A percentile compares a stretch with the other conserved stretches of the same genome.
Evolutionary conservation across 1,140 invertebrate genomes (phyloP).

Genomic region (Drosophila kikkawai): DNA sequence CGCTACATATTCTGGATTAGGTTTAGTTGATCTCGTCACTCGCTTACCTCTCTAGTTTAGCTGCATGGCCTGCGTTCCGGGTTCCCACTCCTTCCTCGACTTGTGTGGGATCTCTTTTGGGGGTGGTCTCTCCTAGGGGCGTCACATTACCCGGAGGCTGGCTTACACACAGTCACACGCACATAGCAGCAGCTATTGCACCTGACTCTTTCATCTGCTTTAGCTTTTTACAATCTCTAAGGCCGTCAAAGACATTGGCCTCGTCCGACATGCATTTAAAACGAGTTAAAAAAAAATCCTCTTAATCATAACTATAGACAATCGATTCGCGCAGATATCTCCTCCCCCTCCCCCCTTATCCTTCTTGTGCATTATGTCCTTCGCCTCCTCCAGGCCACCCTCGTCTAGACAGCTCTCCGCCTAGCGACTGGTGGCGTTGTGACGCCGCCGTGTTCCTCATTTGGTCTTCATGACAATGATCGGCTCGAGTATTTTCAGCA

Average conservation of each 20-base stretch:
- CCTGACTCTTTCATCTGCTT: conserved; percentile 22
- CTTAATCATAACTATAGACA: conserved; percentile 54
- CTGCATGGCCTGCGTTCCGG: conserved; percentile 19
- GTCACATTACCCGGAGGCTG: conserved; percentile 25
- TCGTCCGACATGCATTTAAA: conserved; percentile 19
- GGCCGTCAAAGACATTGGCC: neutral
- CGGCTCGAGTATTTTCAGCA: conserved; percentile 84
- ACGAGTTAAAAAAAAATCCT: conserved; percentile 36
- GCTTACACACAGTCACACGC: too few species aligned
- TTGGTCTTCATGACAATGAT: conserved; percentile 85
- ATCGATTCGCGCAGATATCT: neutral
- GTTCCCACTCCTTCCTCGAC: neutral
- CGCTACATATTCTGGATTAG: conserved; percentile 73
- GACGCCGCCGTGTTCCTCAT: conserved; percentile 72
- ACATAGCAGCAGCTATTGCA: conserved; percentile 26
- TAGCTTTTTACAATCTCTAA: conserved; percentile 34
- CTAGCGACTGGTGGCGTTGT: conserved; percentile 43
- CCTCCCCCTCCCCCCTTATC: too few species aligned
- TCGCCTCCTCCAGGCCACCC: neutral
- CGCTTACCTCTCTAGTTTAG: conserved; percentile 15
- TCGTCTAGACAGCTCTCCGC: neutral
- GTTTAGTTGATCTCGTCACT: conserved; percentile 67
- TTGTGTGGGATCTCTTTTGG: neutral
- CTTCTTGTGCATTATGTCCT: conserved; percentile 5
- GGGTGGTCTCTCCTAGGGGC: conserved; percentile 1